Base-by-base conservation (phyloP, 2,888 invertebrate species). In the Tetheella fluctuosa region DNA sequence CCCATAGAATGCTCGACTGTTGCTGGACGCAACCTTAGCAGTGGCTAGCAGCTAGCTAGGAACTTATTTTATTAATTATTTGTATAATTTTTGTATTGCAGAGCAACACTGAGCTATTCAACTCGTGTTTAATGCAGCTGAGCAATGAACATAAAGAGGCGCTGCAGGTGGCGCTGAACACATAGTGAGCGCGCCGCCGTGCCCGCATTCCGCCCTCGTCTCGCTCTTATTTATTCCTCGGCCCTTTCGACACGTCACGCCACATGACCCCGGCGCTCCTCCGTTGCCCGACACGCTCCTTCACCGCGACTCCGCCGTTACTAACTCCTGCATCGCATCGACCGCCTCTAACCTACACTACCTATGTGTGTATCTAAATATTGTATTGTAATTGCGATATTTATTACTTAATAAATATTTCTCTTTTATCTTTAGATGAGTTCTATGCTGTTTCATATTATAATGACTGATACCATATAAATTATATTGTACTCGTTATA, bases 61-160 rank as follows among this genome's bases (percentile, higher is more conserved):
- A n/a, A n/a, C n/a, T n/a, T n/a, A n/a, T n/a, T n/a, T n/a, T 34
- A 6, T 2, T 1, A 13, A 1, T 34, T 34, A 34, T 6, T 23
- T 23, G 25, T 53, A 3, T 25, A n/a, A n/a, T 25, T n/a, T 52
- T 23, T 53, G 39, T 56, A 30, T 81, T 94, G 23, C 94, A 97
- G 96, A 95, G 93, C 67, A 97, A 97, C 86, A 94, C 94, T 48
- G 95, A 96, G 70, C 93, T 97, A 74, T 97, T 97, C 91, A 95
- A 96, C 83, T 95, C 95, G n/a, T 97, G 97, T 81, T 93, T 97
- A 74, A 94, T 94, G 82, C 95, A 95, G 71, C 93, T 99, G 72
- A 95, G 95, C 73, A 94, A 95, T 60, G 97, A 97, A 76, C 96
- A 98, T 86, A 96, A 97, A 86, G 96, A 96, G 77, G 97, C 97